Evolutionary conservation across 2,888 invertebrate species (phyloP).

Genomic region (Mystacides longicornis): DNA sequence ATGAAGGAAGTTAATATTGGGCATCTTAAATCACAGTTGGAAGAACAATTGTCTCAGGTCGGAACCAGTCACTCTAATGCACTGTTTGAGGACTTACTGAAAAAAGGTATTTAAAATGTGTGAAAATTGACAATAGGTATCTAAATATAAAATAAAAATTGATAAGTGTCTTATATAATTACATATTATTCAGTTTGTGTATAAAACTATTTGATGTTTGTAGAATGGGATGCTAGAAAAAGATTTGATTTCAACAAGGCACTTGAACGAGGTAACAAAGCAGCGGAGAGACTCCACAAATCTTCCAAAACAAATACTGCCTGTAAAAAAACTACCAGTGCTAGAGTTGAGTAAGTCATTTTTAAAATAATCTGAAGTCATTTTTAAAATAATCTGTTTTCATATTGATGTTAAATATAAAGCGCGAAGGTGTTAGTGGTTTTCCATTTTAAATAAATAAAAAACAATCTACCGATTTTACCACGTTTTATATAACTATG

Average conservation of each 20-base stretch:
- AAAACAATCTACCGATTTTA: too few species aligned
- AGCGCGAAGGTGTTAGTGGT: too few species aligned
- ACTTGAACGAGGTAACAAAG: conserved; percentile 10
- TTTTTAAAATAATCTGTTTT: too few species aligned
- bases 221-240: conserved; percentile 17
- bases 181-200: neutral
- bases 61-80: conserved; percentile 40
- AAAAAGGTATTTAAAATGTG: too few species aligned
- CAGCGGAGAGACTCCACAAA: conserved; percentile 2
- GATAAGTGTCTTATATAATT: neutral
- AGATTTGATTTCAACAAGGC: conserved; percentile 5
- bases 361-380: too few species aligned
- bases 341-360: too few species aligned
- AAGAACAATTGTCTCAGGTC: conserved; percentile 36
- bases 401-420: too few species aligned
- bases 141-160: neutral
- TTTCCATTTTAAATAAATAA: too few species aligned
- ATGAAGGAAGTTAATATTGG: conserved; percentile 40
- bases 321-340: too few species aligned
- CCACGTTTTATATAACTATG: too few species aligned
- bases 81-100: conserved; percentile 26
- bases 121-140: too few species aligned
- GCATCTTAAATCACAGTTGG: conserved; percentile 37
- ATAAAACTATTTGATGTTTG: neutral
- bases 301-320: too few species aligned